Conservation (phyloP, 1,140 invertebrate genomes). For the Kradibia gibbosae region DNA sequence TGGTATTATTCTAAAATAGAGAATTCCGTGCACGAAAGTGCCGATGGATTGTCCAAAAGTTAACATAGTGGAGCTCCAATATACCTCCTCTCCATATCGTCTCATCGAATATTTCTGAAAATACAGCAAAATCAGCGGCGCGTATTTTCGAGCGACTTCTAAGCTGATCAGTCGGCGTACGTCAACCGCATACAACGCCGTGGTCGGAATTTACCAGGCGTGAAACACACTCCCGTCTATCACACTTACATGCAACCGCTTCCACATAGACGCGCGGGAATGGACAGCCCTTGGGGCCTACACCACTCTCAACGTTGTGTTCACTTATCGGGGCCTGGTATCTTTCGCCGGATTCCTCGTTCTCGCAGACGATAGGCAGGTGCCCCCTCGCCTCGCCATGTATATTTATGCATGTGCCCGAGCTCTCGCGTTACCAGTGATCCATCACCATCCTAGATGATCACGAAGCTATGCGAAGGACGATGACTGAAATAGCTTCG, state of each 20-base stretch:
- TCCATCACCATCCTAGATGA: slow-evolving; percentile 62
- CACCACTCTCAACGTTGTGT: slow-evolving; percentile 9
- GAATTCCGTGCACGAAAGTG: too few relatives aligned
- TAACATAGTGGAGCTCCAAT: too few relatives aligned
- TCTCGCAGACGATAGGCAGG: slow-evolving; percentile 44
- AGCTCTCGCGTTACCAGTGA: slow-evolving; percentile 44
- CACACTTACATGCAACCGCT: not conserved
- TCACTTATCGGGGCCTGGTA: slow-evolving; percentile 53
- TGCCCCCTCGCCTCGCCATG: not conserved
- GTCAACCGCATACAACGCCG: not conserved
- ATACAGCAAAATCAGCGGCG: not conserved
- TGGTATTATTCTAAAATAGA: too few relatives aligned
- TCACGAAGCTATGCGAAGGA: slow-evolving; percentile 64
- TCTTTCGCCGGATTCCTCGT: slow-evolving; percentile 46
- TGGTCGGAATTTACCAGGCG: slow-evolving; percentile 5
- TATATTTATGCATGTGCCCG: slow-evolving; percentile 13
- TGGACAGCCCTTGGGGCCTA: not conserved
- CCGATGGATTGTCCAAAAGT: too few relatives aligned
- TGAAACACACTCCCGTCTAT: not conserved
- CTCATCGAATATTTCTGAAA: not conserved
- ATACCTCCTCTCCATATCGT: too few relatives aligned
- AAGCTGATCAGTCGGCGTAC: not conserved
- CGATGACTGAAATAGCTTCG: slow-evolving; percentile 56
- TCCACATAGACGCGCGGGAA: not conserved
- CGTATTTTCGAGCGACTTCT: not conserved